phyloP scores from a whole-genome alignment of 2,888 invertebrate species.

The Therioaphis trifolii region DNA sequence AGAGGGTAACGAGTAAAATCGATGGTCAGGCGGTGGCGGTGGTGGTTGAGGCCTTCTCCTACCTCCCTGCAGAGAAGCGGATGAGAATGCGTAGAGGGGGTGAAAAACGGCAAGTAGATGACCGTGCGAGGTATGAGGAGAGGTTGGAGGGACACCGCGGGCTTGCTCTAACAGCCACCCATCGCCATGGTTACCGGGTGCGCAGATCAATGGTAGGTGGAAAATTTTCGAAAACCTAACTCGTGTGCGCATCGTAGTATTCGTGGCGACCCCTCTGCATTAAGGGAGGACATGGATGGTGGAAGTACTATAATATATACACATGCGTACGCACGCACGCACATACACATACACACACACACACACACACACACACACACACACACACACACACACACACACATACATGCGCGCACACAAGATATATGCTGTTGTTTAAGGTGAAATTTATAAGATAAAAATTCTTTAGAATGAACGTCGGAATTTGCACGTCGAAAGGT shows the following conservation, averaged over 20 bases:
- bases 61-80: too few species aligned
- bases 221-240: slow-evolving; percentile 57
- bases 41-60: slow-evolving; percentile 19
- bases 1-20: slow-evolving; percentile 63
- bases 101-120: neutral
- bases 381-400: too few species aligned
- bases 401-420: neutral
- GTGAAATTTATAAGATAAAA: slow-evolving; percentile 3
- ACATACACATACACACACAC: too few species aligned
- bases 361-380: too few species aligned
- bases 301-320: too few species aligned
- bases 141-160: neutral
- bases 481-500: neutral
- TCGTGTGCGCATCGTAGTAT: slow-evolving; percentile 39
- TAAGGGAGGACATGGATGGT: too few species aligned
- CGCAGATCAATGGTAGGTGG: slow-evolving; percentile 62
- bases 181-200: slow-evolving; percentile 54
- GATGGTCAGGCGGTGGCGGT: slow-evolving; percentile 55
- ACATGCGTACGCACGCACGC: too few species aligned
- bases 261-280: neutral
- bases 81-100: neutral
- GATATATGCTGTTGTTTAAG: neutral
- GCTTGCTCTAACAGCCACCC: slow-evolving; percentile 38
- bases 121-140: neutral
- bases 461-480: neutral